Percentiles rank a stretch among this genome's conserved stretches.
Evolutionary conservation across 1,140 invertebrate species (phyloP).

Genomic region (Vanessa atalanta): DNA sequence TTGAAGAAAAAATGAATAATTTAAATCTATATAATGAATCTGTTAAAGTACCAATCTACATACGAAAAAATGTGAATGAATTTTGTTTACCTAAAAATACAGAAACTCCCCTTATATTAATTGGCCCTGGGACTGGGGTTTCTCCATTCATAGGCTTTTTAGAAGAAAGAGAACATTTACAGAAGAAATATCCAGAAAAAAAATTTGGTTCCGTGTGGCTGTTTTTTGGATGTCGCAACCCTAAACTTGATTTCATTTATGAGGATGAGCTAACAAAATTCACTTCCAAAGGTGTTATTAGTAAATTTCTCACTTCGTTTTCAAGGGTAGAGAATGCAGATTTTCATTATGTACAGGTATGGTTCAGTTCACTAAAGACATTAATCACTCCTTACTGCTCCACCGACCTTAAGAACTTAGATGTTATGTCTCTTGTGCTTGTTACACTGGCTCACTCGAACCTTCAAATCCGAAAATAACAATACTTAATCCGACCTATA

Average conservation of each 20-base stretch:
- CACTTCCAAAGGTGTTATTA: constrained; percentile 77
- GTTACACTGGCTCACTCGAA: too few relatives aligned
- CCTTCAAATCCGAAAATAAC: constrained; percentile 7
- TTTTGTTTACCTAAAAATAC: constrained; percentile 82
- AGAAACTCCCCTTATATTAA: constrained; percentile 85
- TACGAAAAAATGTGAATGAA: constrained; percentile 81
- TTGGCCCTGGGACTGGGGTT: constrained; percentile 91
- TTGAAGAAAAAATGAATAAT: constrained; percentile 52
- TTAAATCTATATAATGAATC: constrained; percentile 46
- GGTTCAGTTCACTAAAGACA: too few relatives aligned
- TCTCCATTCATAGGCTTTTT: constrained; percentile 89
- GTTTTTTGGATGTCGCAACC: constrained; percentile 89
- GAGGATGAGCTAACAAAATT: constrained; percentile 82
- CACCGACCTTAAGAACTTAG: too few relatives aligned
- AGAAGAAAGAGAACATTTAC: constrained; percentile 77
- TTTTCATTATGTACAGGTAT: constrained; percentile 81
- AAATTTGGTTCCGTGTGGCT: constrained; percentile 81
- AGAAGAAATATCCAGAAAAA: constrained; percentile 44
- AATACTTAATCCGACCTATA: not conserved
- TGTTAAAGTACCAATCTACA: constrained; percentile 82
- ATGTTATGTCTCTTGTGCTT: too few relatives aligned
- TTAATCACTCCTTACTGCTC: too few relatives aligned
- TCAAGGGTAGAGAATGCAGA: constrained; percentile 82
- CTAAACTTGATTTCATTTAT: constrained; percentile 84
- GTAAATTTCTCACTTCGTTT: constrained; percentile 83